Evolutionary conservation across 2,113 vertebrate species (phyloP).

Genomic region (Anolis carolinensis): DNA sequence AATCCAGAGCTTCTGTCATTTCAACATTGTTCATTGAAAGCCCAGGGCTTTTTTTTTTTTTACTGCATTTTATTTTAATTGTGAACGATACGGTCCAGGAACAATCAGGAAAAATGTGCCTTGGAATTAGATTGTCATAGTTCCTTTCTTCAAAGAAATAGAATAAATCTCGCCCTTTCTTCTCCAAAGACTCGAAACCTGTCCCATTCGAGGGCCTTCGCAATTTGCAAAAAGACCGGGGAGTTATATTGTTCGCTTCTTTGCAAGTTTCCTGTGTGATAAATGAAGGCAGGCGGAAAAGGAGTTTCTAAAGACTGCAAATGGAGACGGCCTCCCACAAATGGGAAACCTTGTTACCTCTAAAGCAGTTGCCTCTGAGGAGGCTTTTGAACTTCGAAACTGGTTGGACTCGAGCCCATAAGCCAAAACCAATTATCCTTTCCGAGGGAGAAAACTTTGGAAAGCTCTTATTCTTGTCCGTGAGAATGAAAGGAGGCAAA

Average conservation of each 20-base stretch:
- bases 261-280: not conserved
- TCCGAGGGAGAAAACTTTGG: not conserved
- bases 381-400: not conserved
- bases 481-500: too few species aligned
- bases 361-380: not conserved
- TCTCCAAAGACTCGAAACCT: slow-evolving; percentile 21
- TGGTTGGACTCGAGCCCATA: not conserved
- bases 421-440: not conserved
- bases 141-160: not conserved
- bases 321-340: not conserved
- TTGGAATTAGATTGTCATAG: slow-evolving; percentile 57
- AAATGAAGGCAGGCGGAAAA: not conserved
- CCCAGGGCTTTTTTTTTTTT: slow-evolving; percentile 55
- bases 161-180: not conserved
- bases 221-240: not conserved
- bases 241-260: not conserved
- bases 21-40: slow-evolving; percentile 70
- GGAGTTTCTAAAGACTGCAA: not conserved
- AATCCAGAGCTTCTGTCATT: slow-evolving; percentile 67
- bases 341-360: too few species aligned
- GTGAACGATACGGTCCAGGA: slow-evolving; percentile 60
- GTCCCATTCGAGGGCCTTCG: slow-evolving; percentile 20
- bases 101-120: slow-evolving; percentile 51
- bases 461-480: too few species aligned
- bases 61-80: slow-evolving; percentile 27